phyloP scores from a whole-genome alignment of 2,113 vertebrate genomes.

The Hyperopisus bebe region DNA sequence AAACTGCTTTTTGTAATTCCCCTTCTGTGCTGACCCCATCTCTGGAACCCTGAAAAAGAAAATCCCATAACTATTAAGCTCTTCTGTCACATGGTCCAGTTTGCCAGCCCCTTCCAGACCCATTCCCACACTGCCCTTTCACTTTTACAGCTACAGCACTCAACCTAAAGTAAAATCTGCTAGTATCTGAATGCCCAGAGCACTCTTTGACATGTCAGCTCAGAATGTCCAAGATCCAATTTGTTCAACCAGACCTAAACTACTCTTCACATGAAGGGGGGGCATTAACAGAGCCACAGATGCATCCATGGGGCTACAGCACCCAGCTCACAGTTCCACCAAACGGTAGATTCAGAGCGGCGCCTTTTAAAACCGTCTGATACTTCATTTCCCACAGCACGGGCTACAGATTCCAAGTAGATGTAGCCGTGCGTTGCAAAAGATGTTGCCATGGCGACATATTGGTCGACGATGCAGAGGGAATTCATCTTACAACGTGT shows the following conservation, averaged over 20 bases:
- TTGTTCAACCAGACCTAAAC: neutral
- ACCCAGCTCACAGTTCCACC: neutral
- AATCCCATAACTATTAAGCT: neutral
- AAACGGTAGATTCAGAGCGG: neutral
- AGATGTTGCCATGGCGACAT: conserved; percentile 17
- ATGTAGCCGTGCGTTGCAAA: neutral
- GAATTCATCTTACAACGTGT: neutral
- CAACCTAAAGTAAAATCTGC: neutral
- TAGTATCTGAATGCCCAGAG: neutral
- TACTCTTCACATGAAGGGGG: neutral
- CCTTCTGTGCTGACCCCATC: neutral
- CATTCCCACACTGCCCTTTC: neutral
- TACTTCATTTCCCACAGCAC: neutral
- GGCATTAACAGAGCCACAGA: neutral
- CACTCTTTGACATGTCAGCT: neutral
- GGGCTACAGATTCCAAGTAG: neutral
- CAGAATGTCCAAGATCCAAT: neutral
- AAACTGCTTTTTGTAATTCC: neutral
- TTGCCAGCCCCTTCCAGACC: neutral
- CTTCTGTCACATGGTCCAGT: neutral
- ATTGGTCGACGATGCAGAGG: neutral
- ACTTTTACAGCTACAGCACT: neutral
- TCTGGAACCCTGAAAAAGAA: neutral
- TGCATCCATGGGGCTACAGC: neutral
- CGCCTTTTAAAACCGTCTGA: neutral